Percentiles rank a stretch among this genome's conserved stretches.
phyloP scores from a whole-genome alignment of 2,888 invertebrate species.

The Xestia xanthographa region DNA sequence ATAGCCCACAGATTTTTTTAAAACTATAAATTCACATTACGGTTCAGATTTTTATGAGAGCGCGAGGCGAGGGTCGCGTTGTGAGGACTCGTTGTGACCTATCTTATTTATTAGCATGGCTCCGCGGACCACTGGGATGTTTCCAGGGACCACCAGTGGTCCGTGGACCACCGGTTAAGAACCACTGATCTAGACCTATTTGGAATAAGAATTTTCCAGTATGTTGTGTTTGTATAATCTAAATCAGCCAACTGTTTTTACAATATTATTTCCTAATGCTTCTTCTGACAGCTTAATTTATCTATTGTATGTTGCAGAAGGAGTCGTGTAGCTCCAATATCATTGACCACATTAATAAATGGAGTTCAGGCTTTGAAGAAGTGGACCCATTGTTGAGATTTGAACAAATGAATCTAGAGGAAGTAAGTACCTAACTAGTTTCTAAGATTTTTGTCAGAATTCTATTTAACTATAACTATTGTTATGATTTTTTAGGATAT shows the following conservation, averaged over 20 bases:
- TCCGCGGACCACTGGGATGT: too few species aligned
- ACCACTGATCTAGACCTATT: background rate
- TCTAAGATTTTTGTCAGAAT: background rate
- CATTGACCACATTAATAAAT: constrained; percentile 84
- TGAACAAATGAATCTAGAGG: constrained; percentile 83
- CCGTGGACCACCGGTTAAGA: too few species aligned
- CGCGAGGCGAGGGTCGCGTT: too few species aligned
- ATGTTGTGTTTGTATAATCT: background rate
- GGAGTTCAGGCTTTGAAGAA: constrained; percentile 86
- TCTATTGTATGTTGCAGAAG: constrained; percentile 75
- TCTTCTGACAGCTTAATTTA: constrained; percentile 7
- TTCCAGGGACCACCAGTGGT: too few species aligned
- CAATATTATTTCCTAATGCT: background rate
- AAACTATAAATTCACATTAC: too few species aligned
- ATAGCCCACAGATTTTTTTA: too few species aligned
- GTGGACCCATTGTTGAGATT: constrained; percentile 85
- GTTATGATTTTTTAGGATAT: constrained; percentile 70
- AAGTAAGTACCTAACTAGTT: constrained; percentile 71
- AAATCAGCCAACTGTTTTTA: background rate
- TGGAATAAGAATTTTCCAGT: background rate
- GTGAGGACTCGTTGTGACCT: too few species aligned
- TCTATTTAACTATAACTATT: constrained; percentile 5
- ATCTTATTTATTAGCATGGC: too few species aligned
- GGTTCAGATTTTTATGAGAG: too few species aligned
- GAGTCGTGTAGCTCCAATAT: constrained; percentile 78